phyloP scores from a whole-genome alignment of 2,113 vertebrate species.

The Ahaetulla prasina region DNA sequence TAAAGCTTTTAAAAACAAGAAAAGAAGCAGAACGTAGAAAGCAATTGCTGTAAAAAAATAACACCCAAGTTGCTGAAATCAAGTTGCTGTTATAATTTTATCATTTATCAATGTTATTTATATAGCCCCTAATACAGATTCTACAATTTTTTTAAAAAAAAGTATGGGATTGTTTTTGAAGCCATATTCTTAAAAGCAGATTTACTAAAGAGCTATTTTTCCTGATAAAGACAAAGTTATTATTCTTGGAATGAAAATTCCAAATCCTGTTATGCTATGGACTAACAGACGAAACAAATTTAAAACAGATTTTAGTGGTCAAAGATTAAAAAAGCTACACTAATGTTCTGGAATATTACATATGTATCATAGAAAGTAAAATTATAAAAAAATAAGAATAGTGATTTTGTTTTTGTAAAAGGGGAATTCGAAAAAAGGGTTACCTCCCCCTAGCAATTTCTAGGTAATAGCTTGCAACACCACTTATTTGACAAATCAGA shows the following conservation, averaged over 20 bases:
- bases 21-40: neutral
- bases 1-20: neutral
- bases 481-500: constrained; percentile 17
- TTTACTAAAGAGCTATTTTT: neutral
- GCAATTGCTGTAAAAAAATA: constrained; percentile 11
- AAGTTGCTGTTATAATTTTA: constrained; percentile 2
- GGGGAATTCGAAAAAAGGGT: neutral
- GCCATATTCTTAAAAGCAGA: neutral
- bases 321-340: neutral
- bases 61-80: neutral
- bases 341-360: neutral
- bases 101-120: constrained; percentile 34
- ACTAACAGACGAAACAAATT: neutral
- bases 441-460: neutral
- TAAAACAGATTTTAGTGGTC: neutral
- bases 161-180: neutral
- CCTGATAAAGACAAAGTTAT: neutral
- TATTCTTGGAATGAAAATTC: neutral
- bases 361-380: neutral
- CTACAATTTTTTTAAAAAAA: neutral
- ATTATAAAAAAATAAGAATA: neutral
- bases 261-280: neutral
- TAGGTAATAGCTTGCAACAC: neutral
- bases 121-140: neutral
- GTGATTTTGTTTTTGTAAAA: neutral